phyloP scores from a whole-genome alignment of 2,113 vertebrate genomes.

The Okapia johnstoni region DNA sequence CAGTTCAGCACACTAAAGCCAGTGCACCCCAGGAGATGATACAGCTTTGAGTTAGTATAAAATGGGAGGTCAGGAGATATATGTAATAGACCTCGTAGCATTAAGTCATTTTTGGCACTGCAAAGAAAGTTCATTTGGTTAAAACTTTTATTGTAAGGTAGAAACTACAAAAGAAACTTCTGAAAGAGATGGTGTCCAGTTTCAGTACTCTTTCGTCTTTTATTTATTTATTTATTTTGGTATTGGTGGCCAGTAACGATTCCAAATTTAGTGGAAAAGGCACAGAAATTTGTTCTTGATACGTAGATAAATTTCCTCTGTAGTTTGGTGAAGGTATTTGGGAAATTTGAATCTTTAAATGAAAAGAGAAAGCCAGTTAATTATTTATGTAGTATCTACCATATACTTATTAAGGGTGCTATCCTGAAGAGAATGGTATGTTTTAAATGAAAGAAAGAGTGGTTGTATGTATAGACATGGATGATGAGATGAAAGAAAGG shows the following conservation, averaged over 20 bases:
- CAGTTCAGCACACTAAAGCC: not conserved
- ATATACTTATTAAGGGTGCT: not conserved
- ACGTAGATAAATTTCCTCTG: not conserved
- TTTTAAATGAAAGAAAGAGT: constrained; percentile 11
- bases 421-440: not conserved
- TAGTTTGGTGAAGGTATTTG: not conserved
- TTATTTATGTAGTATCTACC: not conserved
- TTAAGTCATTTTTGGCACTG: not conserved
- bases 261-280: not conserved
- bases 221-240: not conserved
- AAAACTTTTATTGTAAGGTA: not conserved
- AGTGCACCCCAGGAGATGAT: not conserved
- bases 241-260: not conserved
- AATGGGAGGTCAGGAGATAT: not conserved
- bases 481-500: not conserved
- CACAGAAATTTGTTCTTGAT: not conserved
- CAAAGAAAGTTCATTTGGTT: not conserved
- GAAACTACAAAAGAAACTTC: not conserved
- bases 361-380: not conserved
- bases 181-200: not conserved
- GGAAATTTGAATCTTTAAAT: not conserved
- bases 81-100: not conserved
- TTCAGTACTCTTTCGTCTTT: not conserved
- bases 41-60: not conserved
- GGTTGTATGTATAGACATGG: not conserved